Percentiles rank a stretch among this genome's conserved stretches.
Evolutionary conservation across 2,113 vertebrate species (phyloP).

Genomic region (Irena cyanogastra): DNA sequence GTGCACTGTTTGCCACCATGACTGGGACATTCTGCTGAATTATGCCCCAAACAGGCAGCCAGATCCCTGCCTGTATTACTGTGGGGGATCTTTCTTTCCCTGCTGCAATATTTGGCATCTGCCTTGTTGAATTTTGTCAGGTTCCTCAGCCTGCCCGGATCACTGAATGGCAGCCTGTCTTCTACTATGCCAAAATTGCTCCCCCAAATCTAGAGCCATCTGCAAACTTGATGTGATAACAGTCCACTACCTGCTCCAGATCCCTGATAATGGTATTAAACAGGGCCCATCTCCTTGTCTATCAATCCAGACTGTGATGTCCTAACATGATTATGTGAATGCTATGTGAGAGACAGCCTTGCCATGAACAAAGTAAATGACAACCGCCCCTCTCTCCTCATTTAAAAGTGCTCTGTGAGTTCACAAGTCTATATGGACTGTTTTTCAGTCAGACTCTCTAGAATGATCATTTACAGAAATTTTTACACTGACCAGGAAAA

Average conservation of each 20-base stretch:
- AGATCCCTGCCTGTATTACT: background rate
- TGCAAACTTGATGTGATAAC: background rate
- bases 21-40: background rate
- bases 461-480: background rate
- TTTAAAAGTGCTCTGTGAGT: background rate
- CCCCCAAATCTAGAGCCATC: background rate
- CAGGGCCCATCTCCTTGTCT: background rate
- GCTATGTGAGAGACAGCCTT: background rate
- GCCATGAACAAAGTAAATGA: background rate
- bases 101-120: background rate
- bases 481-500: background rate
- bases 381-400: background rate
- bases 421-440: background rate
- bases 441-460: background rate
- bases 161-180: background rate
- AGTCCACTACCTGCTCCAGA: background rate
- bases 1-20: fast-evolving
- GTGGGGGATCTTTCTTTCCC: background rate
- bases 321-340: background rate
- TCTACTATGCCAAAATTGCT: background rate
- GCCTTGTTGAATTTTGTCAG: background rate
- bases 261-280: background rate
- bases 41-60: background rate
- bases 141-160: background rate
- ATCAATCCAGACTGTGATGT: background rate